Percentiles rank a stretch among this genome's conserved stretches.
These are phyloP conservation scores for Lissocephala sabroskyi DNA, from an alignment of 2,888 invertebrate genomes.

Conservation along the genomic window DNA sequence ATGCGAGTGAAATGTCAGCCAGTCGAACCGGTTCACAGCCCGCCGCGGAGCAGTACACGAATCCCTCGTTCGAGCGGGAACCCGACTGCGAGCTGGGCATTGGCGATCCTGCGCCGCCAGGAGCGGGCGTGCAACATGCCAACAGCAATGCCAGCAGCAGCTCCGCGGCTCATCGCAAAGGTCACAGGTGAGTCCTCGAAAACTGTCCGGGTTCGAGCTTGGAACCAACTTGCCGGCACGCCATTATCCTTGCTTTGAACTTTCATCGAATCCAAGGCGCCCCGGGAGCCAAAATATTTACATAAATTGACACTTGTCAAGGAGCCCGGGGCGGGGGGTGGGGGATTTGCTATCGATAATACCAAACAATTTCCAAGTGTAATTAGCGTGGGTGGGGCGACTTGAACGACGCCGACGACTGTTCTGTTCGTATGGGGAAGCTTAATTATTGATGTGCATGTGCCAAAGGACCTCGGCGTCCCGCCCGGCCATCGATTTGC, in stretches of 20 bases:
- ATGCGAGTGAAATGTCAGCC: slow-evolving; percentile 43
- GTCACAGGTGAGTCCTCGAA: slow-evolving; percentile 78
- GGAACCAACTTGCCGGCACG: too few relatives aligned
- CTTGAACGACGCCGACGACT: slow-evolving; percentile 4
- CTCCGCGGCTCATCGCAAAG: slow-evolving; percentile 77
- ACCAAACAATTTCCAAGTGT: slow-evolving; percentile 8
- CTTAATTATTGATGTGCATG: slow-evolving; percentile 70
- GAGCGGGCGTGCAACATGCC: slow-evolving; percentile 11
- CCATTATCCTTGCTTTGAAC: too few relatives aligned
- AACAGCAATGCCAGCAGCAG: slow-evolving; percentile 57
- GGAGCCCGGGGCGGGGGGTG: not conserved
- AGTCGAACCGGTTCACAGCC: slow-evolving; percentile 33
- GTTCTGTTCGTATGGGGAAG: slow-evolving; percentile 7
- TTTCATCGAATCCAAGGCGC: too few relatives aligned
- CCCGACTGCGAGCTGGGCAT: slow-evolving; percentile 21
- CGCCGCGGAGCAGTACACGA: slow-evolving; percentile 58
- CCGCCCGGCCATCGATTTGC: slow-evolving; percentile 38
- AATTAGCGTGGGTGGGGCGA: slow-evolving; percentile 28
- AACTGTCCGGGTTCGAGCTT: too few relatives aligned
- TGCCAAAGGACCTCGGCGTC: slow-evolving; percentile 62
- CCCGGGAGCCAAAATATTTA: slow-evolving; percentile 27
- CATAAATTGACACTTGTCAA: slow-evolving; percentile 44
- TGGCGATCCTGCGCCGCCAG: slow-evolving; percentile 36
- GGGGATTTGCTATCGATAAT: not conserved
- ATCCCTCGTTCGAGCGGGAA: slow-evolving; percentile 65